A percentile compares a stretch with the other conserved stretches of the same genome.
These are phyloP conservation scores for Graptemys geographica DNA, from an alignment of 2,797 vertebrate species.

Conservation along the genomic window DNA sequence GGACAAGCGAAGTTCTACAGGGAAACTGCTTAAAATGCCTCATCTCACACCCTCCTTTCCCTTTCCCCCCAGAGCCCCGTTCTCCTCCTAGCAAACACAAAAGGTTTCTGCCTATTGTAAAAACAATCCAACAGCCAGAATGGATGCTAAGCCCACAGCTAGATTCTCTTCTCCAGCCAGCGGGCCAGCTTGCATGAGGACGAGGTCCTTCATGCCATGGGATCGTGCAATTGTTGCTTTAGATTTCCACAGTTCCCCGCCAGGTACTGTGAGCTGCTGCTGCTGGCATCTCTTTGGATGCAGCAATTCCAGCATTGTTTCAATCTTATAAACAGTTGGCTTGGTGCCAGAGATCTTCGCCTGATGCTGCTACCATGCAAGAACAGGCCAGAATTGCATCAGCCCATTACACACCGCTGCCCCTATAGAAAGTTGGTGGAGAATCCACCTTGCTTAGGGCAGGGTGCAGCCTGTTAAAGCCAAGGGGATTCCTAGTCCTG, in stretches of 20 bases:
- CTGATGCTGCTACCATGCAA: background rate
- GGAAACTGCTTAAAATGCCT: background rate
- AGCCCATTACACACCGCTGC: background rate
- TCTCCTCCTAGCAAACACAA: background rate
- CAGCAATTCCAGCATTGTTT: background rate
- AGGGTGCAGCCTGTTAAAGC: accelerated
- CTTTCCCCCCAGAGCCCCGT: background rate
- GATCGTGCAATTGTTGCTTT: background rate
- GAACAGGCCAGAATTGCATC: background rate
- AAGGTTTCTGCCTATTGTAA: background rate
- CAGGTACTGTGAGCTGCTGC: background rate
- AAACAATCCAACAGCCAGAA: background rate
- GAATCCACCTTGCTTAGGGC: background rate
- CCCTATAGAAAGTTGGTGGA: background rate
- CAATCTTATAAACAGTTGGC: background rate
- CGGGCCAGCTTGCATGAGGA: background rate
- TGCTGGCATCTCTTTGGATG: background rate
- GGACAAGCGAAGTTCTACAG: background rate
- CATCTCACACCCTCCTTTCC: background rate
- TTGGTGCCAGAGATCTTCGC: accelerated
- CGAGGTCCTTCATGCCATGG: background rate
- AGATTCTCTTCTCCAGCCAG: background rate
- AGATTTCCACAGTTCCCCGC: background rate
- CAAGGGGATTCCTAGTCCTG: background rate
- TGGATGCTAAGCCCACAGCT: background rate